A percentile compares a stretch with the other conserved stretches of the same genome.
Conservation (phyloP, 2,888 invertebrate genomes). For the Dorcus hopei region DNA sequence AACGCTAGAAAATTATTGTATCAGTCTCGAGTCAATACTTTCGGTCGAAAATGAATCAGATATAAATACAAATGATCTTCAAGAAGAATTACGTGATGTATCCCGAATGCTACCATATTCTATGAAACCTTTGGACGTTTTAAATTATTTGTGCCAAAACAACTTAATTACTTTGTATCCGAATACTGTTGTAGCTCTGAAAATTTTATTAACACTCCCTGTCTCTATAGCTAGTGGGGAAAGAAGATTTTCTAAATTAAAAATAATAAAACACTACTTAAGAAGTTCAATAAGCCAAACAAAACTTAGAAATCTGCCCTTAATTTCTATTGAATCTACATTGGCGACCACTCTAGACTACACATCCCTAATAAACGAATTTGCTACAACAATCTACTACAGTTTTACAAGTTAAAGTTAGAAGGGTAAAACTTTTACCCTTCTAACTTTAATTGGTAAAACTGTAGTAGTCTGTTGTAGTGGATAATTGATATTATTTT, state of each 20-base stretch:
- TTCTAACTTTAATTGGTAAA: no score
- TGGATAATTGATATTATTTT: no score
- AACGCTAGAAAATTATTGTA: conserved; percentile 19
- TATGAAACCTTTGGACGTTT: conserved; percentile 16
- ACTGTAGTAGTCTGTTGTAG: no score
- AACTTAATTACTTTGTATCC: not conserved
- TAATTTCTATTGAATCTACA: not conserved
- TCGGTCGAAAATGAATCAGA: conserved; percentile 19
- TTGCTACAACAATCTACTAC: no score
- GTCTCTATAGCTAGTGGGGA: not conserved
- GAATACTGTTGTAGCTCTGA: not conserved
- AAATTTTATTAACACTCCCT: not conserved
- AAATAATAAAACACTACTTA: not conserved
- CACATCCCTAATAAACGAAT: no score
- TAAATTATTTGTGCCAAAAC: not conserved
- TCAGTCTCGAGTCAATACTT: conserved; percentile 13
- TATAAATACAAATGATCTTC: conserved; percentile 7
- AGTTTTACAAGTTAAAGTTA: no score
- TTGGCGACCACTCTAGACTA: not conserved
- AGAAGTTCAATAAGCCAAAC: not conserved
- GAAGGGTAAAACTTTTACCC: no score
- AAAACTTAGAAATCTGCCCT: not conserved
- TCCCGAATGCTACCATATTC: conserved; percentile 17
- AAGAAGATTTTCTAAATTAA: not conserved
- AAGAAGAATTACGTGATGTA: conserved; percentile 8